A percentile compares a stretch with the other conserved stretches of the same genome.
Conservation (phyloP, 2,888 invertebrate species). For the Mylabris sibirica region DNA sequence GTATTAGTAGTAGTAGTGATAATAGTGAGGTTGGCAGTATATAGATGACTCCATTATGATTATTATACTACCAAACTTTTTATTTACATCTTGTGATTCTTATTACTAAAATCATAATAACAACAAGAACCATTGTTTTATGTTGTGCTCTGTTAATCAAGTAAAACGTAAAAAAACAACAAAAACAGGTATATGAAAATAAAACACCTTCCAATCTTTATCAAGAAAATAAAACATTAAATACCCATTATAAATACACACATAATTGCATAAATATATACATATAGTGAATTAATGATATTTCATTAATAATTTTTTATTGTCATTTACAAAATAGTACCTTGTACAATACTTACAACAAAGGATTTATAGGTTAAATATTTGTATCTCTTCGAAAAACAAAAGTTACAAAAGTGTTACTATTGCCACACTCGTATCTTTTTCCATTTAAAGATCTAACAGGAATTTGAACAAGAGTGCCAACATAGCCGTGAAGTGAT, state of each 20-base stretch:
- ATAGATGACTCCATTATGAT: conserved; percentile 3
- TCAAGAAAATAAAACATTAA: conserved; percentile 3
- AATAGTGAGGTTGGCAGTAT: background rate
- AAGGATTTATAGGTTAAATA: background rate
- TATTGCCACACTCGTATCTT: background rate
- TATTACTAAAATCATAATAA: conserved; percentile 8
- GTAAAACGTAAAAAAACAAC: conserved; percentile 35
- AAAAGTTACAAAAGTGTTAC: no score
- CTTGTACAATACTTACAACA: background rate
- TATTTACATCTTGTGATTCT: background rate
- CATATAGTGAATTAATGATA: background rate
- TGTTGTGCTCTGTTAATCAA: conserved; percentile 40
- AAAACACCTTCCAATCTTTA: conserved; percentile 16
- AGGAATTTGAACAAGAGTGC: conserved; percentile 4
- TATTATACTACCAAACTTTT: conserved; percentile 6
- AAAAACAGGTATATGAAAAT: conserved; percentile 5
- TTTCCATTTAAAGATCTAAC: background rate
- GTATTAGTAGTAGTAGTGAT: background rate
- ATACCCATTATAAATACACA: background rate
- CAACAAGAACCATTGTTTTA: conserved; percentile 12
- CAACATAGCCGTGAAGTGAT: conserved; percentile 21
- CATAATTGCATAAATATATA: background rate
- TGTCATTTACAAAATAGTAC: background rate
- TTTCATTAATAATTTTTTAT: background rate
- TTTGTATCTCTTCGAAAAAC: background rate